Evolutionary conservation across 2,888 invertebrate genomes (phyloP).

Genomic region (Temnothorax rugatulus): DNA sequence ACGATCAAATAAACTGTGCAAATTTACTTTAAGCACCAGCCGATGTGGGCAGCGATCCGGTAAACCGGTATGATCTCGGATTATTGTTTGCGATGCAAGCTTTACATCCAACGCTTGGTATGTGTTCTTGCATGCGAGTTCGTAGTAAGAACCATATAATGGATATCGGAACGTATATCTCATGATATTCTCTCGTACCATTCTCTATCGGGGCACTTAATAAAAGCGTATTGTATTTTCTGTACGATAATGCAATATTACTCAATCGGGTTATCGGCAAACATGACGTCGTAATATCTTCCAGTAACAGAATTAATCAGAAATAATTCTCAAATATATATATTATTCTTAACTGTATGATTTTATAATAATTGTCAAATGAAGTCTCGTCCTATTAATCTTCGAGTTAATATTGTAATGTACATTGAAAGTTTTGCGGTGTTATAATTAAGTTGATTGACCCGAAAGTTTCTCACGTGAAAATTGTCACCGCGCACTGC

Average conservation of each 20-base stretch:
- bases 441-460: slow-evolving; percentile 1
- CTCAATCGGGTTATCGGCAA: slow-evolving; percentile 21
- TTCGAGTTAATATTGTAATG: background rate
- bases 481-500: background rate
- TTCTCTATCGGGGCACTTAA: background rate
- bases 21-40: background rate
- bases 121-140: slow-evolving; percentile 62
- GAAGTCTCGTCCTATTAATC: background rate
- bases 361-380: background rate
- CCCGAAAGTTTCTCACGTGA: background rate
- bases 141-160: slow-evolving; percentile 59
- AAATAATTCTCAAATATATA: slow-evolving; percentile 13
- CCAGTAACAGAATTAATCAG: background rate
- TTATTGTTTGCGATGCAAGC: slow-evolving; percentile 71
- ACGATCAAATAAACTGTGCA: background rate
- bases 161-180: slow-evolving; percentile 17
- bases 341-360: background rate
- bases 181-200: slow-evolving; percentile 15
- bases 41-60: slow-evolving; percentile 51
- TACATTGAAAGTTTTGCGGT: background rate
- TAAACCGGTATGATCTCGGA: slow-evolving; percentile 71
- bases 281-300: background rate
- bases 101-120: slow-evolving; percentile 64
- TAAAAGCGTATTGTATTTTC: slow-evolving; percentile 22
- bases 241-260: background rate